Conservation (phyloP, 1,140 invertebrate species). For the Artemia franciscana region DNA sequence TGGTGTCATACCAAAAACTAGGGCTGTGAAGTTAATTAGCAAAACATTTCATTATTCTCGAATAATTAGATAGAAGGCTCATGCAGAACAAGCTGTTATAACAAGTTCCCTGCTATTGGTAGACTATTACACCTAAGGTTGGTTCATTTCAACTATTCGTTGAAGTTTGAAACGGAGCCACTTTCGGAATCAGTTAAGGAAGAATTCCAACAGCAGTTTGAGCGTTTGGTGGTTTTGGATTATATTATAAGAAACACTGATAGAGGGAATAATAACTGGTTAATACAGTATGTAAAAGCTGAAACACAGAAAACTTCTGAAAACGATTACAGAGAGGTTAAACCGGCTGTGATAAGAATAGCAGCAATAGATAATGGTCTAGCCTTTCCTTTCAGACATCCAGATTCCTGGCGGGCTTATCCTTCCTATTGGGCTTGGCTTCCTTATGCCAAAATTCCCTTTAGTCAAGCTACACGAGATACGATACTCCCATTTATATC, state of each 20-base stretch:
- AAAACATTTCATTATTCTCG: conserved; percentile 94
- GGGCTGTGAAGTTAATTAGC: conserved; percentile 83
- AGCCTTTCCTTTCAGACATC: conserved; percentile 98
- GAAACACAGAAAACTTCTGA: conserved; percentile 18
- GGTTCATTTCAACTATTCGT: conserved; percentile 97
- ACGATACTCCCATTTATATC: conserved; percentile 70
- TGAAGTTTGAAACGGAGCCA: conserved; percentile 77
- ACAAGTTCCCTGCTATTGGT: conserved; percentile 78
- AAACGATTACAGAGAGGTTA: conserved; percentile 34
- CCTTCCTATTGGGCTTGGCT: conserved; percentile 99
- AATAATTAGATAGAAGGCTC: conserved; percentile 81
- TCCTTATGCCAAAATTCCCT: conserved; percentile 81
- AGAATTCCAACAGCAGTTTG: conserved; percentile 87
- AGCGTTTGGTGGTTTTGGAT: conserved; percentile 84
- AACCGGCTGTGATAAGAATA: conserved; percentile 53
- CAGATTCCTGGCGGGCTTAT: conserved; percentile 97
- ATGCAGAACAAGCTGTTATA: conserved; percentile 85
- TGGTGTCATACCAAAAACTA: conserved; percentile 88
- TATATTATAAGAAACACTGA: conserved; percentile 99
- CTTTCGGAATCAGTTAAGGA: conserved; percentile 36
- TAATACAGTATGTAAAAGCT: conserved; percentile 72
- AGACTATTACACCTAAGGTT: conserved; percentile 65
- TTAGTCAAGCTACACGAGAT: conserved; percentile 70
- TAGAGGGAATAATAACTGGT: conserved; percentile 97
- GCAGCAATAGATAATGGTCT: conserved; percentile 98